Conservation (phyloP, 2,113 vertebrate species). For the Aleadryas rufinucha region DNA sequence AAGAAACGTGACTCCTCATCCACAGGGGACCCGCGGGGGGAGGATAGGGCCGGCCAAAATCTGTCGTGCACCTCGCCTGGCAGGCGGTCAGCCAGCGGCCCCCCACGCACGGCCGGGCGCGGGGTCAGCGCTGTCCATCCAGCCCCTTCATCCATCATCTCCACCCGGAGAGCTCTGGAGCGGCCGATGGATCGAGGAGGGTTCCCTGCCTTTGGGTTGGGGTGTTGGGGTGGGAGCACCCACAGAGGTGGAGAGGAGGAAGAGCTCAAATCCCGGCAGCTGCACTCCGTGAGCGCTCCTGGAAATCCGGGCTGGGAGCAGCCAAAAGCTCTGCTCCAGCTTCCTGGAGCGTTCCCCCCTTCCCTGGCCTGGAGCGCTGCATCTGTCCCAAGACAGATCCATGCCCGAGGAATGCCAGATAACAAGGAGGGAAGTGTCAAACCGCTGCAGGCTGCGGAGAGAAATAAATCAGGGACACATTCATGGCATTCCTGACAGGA, state of each 20-base stretch:
- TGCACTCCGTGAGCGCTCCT: background rate
- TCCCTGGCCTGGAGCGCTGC: background rate
- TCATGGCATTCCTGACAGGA: background rate
- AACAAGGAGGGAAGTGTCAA: conserved; percentile 17
- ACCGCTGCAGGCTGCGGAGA: background rate
- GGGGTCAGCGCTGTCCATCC: background rate
- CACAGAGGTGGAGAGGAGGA: background rate
- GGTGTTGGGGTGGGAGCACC: background rate
- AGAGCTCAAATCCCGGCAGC: background rate
- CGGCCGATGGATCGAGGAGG: fast-evolving
- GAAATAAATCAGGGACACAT: conserved; percentile 21
- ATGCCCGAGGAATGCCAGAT: conserved; percentile 1
- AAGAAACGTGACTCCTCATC: background rate
- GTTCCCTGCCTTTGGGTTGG: background rate
- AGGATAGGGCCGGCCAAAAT: background rate
- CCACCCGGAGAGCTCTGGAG: background rate
- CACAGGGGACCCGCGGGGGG: background rate
- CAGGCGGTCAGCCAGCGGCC: background rate
- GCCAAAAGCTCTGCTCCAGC: background rate
- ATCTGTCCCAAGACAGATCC: background rate
- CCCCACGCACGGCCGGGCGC: background rate
- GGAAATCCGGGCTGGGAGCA: background rate
- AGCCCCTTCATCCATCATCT: background rate
- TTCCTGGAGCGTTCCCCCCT: background rate
- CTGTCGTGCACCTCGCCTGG: fast-evolving